Conservation (phyloP, 2,797 vertebrate species). For the Linurgus olivaceus region DNA sequence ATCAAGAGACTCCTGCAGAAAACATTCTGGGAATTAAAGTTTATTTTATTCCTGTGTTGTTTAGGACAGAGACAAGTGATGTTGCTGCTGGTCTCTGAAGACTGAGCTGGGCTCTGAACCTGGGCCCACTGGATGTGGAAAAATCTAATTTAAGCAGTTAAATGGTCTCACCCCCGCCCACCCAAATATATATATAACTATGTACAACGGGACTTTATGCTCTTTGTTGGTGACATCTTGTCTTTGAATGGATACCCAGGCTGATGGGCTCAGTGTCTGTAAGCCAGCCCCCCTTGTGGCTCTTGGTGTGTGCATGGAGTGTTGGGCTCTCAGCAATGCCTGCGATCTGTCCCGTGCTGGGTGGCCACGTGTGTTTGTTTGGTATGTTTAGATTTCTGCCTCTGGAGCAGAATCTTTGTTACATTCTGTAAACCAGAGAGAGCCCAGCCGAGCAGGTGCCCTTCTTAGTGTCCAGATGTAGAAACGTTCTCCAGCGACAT, state of each 20-base stretch:
- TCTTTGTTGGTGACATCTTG: not conserved
- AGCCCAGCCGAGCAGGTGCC: accelerated
- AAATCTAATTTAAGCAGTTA: accelerated
- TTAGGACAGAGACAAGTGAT: not conserved
- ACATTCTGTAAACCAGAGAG: accelerated
- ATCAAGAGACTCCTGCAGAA: slow-evolving; percentile 58
- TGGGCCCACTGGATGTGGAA: accelerated
- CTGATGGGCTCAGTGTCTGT: not conserved
- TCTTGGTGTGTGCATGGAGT: not conserved
- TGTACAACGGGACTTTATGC: not conserved
- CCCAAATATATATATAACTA: too few relatives aligned
- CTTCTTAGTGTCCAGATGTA: not conserved
- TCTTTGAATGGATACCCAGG: not conserved
- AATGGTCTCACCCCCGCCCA: accelerated
- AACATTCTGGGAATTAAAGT: slow-evolving; percentile 17
- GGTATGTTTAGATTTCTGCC: not conserved
- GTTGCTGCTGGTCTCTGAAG: not conserved
- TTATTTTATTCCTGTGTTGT: not conserved
- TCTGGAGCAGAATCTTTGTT: not conserved
- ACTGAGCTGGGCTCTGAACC: not conserved
- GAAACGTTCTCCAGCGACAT: not conserved
- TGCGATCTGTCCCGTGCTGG: accelerated
- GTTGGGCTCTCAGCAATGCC: accelerated
- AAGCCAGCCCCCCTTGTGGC: accelerated
- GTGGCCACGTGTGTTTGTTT: accelerated